Base-by-base conservation (phyloP, 2,113 vertebrate genomes). In the Vidua chalybeata region DNA sequence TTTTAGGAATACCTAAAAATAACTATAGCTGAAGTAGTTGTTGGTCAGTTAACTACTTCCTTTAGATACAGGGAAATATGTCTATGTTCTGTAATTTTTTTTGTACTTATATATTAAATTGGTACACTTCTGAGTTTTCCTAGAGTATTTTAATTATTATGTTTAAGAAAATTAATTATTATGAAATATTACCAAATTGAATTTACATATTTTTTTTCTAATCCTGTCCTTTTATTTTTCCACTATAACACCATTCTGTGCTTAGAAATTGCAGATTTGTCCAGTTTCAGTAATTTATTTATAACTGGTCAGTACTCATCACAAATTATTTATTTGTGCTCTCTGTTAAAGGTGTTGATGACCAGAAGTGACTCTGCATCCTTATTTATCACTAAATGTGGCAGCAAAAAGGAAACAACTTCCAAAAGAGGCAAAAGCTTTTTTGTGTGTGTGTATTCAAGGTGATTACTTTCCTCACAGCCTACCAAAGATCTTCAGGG, bases 181-280 rank as follows among this genome's bases (percentile, higher is more conserved):
- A 52, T 19, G 1, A 45, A 22, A 68, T 62, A 69, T 23, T 62
- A 7, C 8, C 4, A 28, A 15, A n/a, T 55, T 56, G 62, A 59
- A 13, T 48, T 52, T 63, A 4, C 2, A 2, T 17, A 8, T 26
- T 58, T 51, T 3, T 3, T 46, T 75, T 19, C 11, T 55, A 33
- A n/a, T 54, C 1, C 7, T 27, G n/a, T 7, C 1, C 4, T 46
- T 39, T 28, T 51, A 35, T 19, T 26, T 41, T 48, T 5, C 3
- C 5, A 4, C 7, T 39, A 1, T 27, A 85, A 26, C 16, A 52
- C 17, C 26, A 11, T 35, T 67, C 12, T 59, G 11, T 27, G 5
- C 19, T 56, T 12, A 69, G 35, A 58, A 62, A 45, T 66, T 64
- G 18, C 28, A 83, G 45, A 35, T 62, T 59, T 71, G 88, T 67